These are phyloP conservation scores for Neodon shergylaensis DNA, from an alignment of 2,113 vertebrate genomes.

Conservation along the genomic window DNA sequence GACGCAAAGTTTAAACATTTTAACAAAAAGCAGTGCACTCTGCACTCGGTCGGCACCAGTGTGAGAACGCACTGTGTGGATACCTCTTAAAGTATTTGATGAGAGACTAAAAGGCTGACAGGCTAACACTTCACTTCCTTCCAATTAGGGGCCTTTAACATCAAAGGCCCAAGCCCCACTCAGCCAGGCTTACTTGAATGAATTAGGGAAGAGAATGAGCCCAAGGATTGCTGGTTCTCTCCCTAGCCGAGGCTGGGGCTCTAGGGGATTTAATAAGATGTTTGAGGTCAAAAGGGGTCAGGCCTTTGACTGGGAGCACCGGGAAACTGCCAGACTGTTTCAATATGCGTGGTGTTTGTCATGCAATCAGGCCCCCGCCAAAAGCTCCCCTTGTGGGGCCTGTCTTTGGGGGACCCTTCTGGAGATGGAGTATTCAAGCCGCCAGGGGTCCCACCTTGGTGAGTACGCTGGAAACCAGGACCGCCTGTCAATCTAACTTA, in stretches of 20 bases:
- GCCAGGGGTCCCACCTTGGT: background rate
- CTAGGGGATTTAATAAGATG: constrained; percentile 90
- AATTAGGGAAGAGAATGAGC: constrained; percentile 91
- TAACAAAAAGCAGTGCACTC: constrained; percentile 92
- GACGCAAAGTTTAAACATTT: constrained; percentile 85
- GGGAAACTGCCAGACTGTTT: constrained; percentile 88
- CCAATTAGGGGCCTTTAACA: constrained; percentile 97
- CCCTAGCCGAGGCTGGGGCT: constrained; percentile 80
- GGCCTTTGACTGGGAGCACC: constrained; percentile 85
- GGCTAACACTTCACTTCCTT: constrained; percentile 98
- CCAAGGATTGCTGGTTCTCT: constrained; percentile 85
- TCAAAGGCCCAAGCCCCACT: constrained; percentile 93
- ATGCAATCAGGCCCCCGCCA: constrained; percentile 82
- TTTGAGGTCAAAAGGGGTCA: constrained; percentile 88
- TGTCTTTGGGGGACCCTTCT: constrained; percentile 78
- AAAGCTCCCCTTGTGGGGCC: constrained; percentile 79
- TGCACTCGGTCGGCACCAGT: constrained; percentile 84
- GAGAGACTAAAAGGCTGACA: constrained; percentile 95
- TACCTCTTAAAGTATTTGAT: constrained; percentile 94
- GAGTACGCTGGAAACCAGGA: background rate
- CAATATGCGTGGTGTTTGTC: constrained; percentile 87
- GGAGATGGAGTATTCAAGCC: constrained; percentile 19
- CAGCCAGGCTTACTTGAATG: constrained; percentile 90
- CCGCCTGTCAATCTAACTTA: background rate
- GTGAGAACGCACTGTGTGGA: constrained; percentile 91